Base-by-base conservation (phyloP, 1,140 invertebrate genomes). In the Ganaspis sp. region DNA sequence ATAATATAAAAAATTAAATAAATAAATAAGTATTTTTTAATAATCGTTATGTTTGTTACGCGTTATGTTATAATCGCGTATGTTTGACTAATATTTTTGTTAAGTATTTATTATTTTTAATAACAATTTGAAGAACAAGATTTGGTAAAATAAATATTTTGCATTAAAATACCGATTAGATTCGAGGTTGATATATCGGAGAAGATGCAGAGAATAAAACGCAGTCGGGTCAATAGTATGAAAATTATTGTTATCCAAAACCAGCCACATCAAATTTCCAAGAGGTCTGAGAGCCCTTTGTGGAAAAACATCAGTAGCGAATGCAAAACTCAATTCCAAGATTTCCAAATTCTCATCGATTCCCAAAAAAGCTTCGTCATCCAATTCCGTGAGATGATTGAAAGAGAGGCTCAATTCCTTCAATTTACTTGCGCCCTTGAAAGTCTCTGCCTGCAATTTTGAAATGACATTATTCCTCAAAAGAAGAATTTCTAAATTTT, bases 331-430 rank as follows among this genome's bases (percentile, higher is more conserved):
- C 49, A 97, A 92, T 87, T 98, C 97, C 19, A 98, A 91, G 73
- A 95, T 96, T 86, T 96, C 95, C 8, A 98, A 89, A n/a, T 93
- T 94, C 5, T 93, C 91, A 38, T 94, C 93, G 40, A 96, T 92
- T 76, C 95, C 95, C 19, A 92, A 91, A 84, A 98, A 97, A 8
- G 96, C 94, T 74, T 95, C 92, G 9, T 94, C 92, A 85, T 96
- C 95, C 37, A 97, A 92, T 75, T 96, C 94, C 74, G 93, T 93
- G 40, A 98, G 92, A 82, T 96, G 95, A 89, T 98, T 98, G 88
- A 97, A 98, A 76, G 96, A 97, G 49, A 98, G 90, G 88, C 96
- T 97, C 34, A 98, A 93, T 88, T 98, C 97, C 84, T 95, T 94
- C 70, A 98, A 91, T 79, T 94, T 93, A 54, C 93, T 93, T 45